These are phyloP conservation scores for Lepidurus arcticus DNA, from an alignment of 1,140 invertebrate genomes.

Conservation along the genomic window DNA sequence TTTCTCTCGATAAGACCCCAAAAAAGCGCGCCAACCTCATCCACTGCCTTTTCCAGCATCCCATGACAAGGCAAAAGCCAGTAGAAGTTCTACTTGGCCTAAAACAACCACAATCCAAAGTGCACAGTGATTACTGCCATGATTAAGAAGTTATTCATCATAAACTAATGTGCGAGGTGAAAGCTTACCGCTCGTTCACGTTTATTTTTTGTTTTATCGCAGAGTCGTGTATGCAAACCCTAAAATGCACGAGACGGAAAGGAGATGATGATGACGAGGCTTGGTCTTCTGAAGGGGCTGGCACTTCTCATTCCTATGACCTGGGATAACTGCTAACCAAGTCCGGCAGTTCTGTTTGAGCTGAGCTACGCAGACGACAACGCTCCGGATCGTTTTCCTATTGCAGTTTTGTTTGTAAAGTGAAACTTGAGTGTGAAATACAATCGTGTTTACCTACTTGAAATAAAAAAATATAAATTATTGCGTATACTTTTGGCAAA, in stretches of 20 bases:
- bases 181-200: background rate
- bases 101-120: background rate
- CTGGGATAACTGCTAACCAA: constrained; percentile 18
- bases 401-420: background rate
- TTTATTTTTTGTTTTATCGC: background rate
- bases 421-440: background rate
- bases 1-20: background rate
- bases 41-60: background rate
- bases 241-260: background rate
- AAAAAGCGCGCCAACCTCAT: background rate
- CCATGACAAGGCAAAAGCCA: background rate
- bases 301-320: constrained; percentile 10
- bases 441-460: too few species aligned
- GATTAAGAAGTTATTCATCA: constrained; percentile 16
- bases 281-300: constrained; percentile 5
- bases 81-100: background rate
- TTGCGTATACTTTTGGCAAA: too few species aligned
- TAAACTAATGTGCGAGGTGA: background rate
- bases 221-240: constrained; percentile 3
- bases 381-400: background rate
- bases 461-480: too few species aligned
- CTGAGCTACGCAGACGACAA: background rate
- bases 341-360: constrained; percentile 17
- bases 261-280: background rate
- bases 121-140: background rate